Percentiles rank a stretch among this genome's conserved stretches.
Conservation (phyloP, 2,888 invertebrate species). For the Drosophila suboccidentalis region DNA sequence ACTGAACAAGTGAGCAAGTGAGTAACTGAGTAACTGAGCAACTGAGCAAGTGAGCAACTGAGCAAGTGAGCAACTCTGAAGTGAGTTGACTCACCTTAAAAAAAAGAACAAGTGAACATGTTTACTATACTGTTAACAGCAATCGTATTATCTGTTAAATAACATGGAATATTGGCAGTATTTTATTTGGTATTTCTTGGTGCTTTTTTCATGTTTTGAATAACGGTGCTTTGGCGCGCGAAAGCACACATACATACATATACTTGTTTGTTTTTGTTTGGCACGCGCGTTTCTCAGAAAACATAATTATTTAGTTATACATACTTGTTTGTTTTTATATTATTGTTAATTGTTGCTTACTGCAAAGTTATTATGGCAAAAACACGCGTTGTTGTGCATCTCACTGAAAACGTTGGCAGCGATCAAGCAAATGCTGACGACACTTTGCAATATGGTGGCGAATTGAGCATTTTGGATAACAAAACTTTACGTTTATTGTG, state of each 20-base stretch:
- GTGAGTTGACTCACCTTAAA: too few species aligned
- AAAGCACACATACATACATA: too few species aligned
- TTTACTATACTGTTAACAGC: not conserved
- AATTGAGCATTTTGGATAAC: slow-evolving; percentile 46
- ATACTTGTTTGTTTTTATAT: not conserved
- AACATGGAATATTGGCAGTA: not conserved
- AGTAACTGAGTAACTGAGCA: too few species aligned
- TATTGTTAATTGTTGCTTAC: not conserved
- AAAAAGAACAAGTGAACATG: too few species aligned
- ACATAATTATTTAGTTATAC: not conserved
- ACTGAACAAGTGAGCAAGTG: too few species aligned
- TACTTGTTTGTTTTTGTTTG: too few species aligned
- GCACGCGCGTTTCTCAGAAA: not conserved
- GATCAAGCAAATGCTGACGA: slow-evolving; percentile 12
- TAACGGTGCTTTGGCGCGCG: slow-evolving; percentile 18
- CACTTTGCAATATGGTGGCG: not conserved
- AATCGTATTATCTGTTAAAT: not conserved
- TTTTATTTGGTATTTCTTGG: slow-evolving; percentile 7
- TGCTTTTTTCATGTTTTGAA: not conserved
- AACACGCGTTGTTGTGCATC: slow-evolving; percentile 35
- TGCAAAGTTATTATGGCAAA: slow-evolving; percentile 11
- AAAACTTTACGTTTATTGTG: not conserved
- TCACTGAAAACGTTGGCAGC: slow-evolving; percentile 6
- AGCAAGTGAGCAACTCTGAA: too few species aligned
- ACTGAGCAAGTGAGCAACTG: too few species aligned